Conservation (phyloP, 92 coral and sea anemone species). For the Parazoanthus darwini region DNA sequence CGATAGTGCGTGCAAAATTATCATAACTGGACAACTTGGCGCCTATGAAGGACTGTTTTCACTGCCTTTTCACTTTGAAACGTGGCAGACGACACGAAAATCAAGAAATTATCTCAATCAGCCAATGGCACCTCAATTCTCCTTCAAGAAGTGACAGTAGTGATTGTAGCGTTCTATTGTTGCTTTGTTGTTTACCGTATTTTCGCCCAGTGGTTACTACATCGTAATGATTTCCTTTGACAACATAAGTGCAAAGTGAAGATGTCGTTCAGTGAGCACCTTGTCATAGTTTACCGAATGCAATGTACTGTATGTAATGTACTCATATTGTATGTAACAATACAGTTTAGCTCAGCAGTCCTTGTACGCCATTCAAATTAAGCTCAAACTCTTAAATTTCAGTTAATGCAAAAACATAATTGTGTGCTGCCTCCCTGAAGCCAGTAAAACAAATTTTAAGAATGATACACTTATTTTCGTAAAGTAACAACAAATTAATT, state of each 20-base stretch:
- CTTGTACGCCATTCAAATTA: neutral
- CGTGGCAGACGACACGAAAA: neutral
- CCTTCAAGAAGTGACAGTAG: neutral
- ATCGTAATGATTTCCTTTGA: neutral
- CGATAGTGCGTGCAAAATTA: neutral
- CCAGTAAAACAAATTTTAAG: neutral
- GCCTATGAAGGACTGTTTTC: neutral
- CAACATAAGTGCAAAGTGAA: no score
- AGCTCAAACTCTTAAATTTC: neutral
- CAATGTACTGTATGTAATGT: no score
- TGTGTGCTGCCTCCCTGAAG: neutral
- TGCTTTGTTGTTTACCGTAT: neutral
- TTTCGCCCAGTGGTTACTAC: neutral
- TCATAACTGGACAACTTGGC: neutral
- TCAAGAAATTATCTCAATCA: neutral
- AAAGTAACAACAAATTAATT: no score
- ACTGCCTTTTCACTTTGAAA: neutral
- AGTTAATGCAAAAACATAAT: no score
- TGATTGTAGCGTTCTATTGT: neutral
- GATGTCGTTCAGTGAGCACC: no score
- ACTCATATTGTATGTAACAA: no score
- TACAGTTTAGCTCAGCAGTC: no score
- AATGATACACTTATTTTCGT: neutral
- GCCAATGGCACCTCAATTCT: neutral
- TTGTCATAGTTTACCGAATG: no score